phyloP scores from a whole-genome alignment of 1,140 invertebrate species.

The Euschistus heros region DNA sequence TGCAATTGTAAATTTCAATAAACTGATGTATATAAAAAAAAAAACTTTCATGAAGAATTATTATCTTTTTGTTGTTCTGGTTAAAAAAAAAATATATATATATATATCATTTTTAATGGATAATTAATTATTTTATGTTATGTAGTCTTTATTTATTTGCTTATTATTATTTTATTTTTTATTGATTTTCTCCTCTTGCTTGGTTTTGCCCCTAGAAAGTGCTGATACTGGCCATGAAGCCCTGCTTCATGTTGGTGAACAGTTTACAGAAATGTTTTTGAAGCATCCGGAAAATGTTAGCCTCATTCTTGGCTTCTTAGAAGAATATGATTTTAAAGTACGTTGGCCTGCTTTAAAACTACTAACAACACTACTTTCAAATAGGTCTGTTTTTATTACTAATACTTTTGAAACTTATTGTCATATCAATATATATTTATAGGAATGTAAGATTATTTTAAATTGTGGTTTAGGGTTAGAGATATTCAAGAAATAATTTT shows the following conservation, averaged over 20 bases:
- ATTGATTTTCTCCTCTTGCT: too few relatives aligned
- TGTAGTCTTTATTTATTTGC: too few relatives aligned
- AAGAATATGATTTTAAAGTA: constrained; percentile 90
- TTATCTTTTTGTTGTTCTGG: too few relatives aligned
- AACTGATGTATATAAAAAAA: too few relatives aligned
- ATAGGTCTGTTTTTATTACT: constrained; percentile 38
- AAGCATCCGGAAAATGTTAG: constrained; percentile 82
- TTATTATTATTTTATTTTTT: too few relatives aligned
- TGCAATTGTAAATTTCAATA: too few relatives aligned
- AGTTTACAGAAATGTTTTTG: constrained; percentile 98
- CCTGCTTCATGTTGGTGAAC: constrained; percentile 57
- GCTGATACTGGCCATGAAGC: constrained; percentile 39
- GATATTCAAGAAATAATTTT: constrained; percentile 93
- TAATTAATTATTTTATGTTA: too few relatives aligned
- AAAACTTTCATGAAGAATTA: too few relatives aligned
- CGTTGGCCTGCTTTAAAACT: constrained; percentile 79
- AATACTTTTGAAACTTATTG: too few relatives aligned
- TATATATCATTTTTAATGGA: too few relatives aligned
- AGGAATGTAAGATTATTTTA: not conserved
- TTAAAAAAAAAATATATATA: too few relatives aligned
- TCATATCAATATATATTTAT: not conserved
- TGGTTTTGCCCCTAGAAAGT: constrained; percentile 30
- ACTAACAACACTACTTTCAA: constrained; percentile 66
- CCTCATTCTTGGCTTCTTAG: constrained; percentile 75
- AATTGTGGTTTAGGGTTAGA: constrained; percentile 46